Base-by-base conservation (phyloP, 2,888 invertebrate species). In the Lasioglossum zephyrum region DNA sequence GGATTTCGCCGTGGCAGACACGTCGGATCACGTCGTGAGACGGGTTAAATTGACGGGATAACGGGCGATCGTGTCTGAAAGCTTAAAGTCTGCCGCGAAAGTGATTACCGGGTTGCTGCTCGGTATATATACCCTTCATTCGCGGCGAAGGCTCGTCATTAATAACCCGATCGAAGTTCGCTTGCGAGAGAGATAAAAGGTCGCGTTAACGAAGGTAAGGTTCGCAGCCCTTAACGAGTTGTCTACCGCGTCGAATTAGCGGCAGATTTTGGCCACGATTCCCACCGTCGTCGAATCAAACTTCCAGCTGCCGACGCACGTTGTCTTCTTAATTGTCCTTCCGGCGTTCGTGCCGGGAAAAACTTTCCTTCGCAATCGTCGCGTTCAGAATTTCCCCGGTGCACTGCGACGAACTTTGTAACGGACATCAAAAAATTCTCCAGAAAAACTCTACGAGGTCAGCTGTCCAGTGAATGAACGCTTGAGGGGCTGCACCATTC, bases 111-210 rank as follows among this genome's bases (percentile, higher is more conserved):
- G 81, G 77, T 79, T 84, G 76, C 79, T 83, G 74, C 44, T 87
- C 36, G 79, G 76, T 66, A 66, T 73, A 73, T 69, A 69, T 76
- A 82, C 70, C 76, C 31, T 79, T 13, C 70, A 78, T 49, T 57
- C 76, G 41, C 79, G 41, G 70, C 77, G 82, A 79, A 39, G 69
- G 79, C 72, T 79, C 84, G 79, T 82, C 81, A 86, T 87, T 90
- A 90, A 90, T 90, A 90, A 89, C 85, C 87, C 88, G 90, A 90
- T 90, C 86, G 85, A 88, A 89, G 86, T 89, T 88, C 75, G 77
- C 36, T 60, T 60, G 77, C 84, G 73, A 36, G 70, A 41, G 73
- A 66, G 77, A 85, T 84, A 87, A 87, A 90, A 89, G 85, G 82
- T 87, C 83, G 81, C 81, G 70, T 82, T 90, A 90, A 90, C 89